Conservation (phyloP, 92 coral and sea anemone genomes). For the Ricordea florida region DNA sequence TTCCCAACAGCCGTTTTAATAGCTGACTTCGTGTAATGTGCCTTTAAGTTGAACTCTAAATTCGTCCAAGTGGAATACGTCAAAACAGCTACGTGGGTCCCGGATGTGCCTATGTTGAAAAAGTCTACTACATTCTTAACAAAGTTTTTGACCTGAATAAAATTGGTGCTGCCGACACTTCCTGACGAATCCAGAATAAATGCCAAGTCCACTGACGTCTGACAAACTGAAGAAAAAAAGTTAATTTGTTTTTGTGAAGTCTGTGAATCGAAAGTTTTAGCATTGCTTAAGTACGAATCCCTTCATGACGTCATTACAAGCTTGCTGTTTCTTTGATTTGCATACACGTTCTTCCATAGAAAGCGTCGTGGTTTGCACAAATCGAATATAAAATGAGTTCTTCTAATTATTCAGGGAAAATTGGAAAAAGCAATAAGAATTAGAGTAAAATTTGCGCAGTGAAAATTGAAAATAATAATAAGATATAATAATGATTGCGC, state of each 20-base stretch:
- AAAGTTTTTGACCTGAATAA: slow-evolving; percentile 71
- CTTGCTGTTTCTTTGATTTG: no score
- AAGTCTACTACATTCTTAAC: slow-evolving; percentile 89
- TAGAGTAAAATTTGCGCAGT: no score
- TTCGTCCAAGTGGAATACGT: slow-evolving; percentile 57
- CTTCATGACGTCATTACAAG: no score
- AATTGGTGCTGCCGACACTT: slow-evolving; percentile 75
- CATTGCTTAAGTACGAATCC: background rate
- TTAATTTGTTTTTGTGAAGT: background rate
- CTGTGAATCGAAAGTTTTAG: background rate
- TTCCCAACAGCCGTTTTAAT: slow-evolving; percentile 63
- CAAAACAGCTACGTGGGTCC: slow-evolving; percentile 86
- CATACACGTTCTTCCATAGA: no score
- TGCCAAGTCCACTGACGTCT: slow-evolving; percentile 91
- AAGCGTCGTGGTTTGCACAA: no score
- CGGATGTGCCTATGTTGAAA: slow-evolving; percentile 86
- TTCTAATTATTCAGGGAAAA: no score
- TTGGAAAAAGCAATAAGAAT: no score
- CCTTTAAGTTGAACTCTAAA: slow-evolving; percentile 68
- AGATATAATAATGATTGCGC: no score
- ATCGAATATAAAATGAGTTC: no score
- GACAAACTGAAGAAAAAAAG: slow-evolving; percentile 73
- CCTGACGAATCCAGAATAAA: slow-evolving; percentile 92
- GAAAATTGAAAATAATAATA: no score
- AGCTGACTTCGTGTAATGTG: slow-evolving; percentile 61